phyloP scores from a whole-genome alignment of 1,140 invertebrate genomes.

The Rhagoletis pomonella region DNA sequence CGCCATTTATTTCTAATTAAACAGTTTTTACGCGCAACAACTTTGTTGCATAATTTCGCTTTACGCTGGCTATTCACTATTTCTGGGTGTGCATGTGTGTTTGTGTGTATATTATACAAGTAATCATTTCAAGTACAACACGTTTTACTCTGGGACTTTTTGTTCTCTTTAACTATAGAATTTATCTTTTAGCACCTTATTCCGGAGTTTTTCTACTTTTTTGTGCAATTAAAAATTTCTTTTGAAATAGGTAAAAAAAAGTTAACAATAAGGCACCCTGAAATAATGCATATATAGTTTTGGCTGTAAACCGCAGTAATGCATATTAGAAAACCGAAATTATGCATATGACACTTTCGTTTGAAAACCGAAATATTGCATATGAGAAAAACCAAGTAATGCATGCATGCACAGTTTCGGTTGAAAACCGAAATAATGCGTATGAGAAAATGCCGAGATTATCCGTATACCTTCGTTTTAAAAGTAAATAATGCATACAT shows the following conservation, averaged over 20 bases:
- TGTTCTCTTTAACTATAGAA: not conserved
- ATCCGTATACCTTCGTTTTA: too few relatives aligned
- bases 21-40: not conserved
- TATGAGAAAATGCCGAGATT: too few relatives aligned
- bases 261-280: not conserved
- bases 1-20: conserved; percentile 50
- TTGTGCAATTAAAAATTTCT: not conserved
- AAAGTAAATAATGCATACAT: too few relatives aligned
- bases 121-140: not conserved
- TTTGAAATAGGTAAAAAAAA: not conserved
- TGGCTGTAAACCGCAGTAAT: too few relatives aligned
- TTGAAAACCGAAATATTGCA: too few relatives aligned
- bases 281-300: too few relatives aligned
- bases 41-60: conserved; percentile 41
- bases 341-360: too few relatives aligned
- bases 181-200: not conserved
- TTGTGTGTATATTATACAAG: not conserved
- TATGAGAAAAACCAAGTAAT: too few relatives aligned
- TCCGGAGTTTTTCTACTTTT: not conserved
- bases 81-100: not conserved
- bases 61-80: not conserved
- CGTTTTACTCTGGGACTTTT: not conserved
- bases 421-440: too few relatives aligned
- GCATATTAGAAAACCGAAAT: too few relatives aligned
- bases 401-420: too few relatives aligned